phyloP scores from a whole-genome alignment of 2,113 vertebrate genomes.

The Neolamprologus kungweensis region DNA sequence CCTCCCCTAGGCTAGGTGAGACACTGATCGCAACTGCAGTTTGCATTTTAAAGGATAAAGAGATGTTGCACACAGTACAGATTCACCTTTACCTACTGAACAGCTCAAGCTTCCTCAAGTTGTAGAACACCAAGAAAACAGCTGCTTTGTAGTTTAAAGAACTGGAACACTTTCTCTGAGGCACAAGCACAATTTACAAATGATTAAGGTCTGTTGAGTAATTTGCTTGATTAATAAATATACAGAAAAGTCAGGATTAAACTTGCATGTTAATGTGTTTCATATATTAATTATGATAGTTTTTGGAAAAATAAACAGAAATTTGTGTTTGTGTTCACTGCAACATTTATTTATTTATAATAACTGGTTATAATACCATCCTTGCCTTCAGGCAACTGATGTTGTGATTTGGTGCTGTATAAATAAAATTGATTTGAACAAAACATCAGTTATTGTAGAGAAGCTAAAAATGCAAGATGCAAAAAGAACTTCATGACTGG shows the following conservation, averaged over 20 bases:
- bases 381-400: background rate
- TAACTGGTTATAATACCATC: background rate
- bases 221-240: background rate
- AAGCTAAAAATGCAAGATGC: background rate
- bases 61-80: background rate
- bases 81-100: background rate
- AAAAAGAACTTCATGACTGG: background rate
- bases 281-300: background rate
- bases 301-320: background rate
- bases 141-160: background rate
- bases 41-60: background rate
- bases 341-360: background rate
- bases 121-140: background rate
- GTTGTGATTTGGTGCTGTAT: background rate
- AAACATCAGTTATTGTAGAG: background rate
- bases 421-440: background rate
- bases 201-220: background rate
- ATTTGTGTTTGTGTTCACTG: background rate
- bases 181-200: background rate
- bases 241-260: background rate
- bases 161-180: background rate
- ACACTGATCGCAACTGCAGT: background rate
- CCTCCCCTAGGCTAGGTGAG: slow-evolving; percentile 91
- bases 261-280: background rate
- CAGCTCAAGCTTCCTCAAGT: background rate